Evolutionary conservation across 2,113 vertebrate species (phyloP), one percentile per base, ranked within the genome.

Genomic region (Triplophysa siluroides): DNA sequence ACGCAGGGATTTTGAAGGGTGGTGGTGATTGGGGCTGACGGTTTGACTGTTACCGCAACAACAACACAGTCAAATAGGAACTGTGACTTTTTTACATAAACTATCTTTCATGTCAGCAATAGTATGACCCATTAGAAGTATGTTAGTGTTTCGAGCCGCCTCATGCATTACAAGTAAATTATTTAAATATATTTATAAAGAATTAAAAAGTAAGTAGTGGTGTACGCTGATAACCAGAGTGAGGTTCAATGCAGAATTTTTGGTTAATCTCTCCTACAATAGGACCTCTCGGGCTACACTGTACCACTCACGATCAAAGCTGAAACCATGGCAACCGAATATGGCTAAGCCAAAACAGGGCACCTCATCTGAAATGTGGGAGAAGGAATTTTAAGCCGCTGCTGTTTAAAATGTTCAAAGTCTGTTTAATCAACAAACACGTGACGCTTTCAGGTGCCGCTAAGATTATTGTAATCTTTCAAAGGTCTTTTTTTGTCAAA

Each of bases 241-340:
- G n/a, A 74, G 73, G 66, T 74, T 76, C 47, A 60, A 65, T 76
- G 81, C 29, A 79, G 62, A 63, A 80, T 83, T 83, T 64, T 78
- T 68, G 64, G 78, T 29, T 85, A 83, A 85, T 80, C 84, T 77
- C 75, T 79, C 21, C 41, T 80, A 80, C 84, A 85, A 75, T 81
- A 74, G 70, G 62, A 82, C 78, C 29, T 84, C 81, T 89, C 81
- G 88, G 80, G 80, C 71, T 84, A 78, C 79, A 83, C 61, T 56
- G 83, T 87, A 90, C 86, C 90, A 89, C 61, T 80, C 81, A 76
- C 58, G 89, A 89, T 88, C 86, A 89, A 91, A 91, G 89, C 87
- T 80, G 91, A 88, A 93, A 92, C 92, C 91, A 92, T 93, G 89
- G 92, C 83, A 92, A 92, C 92, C 89, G 85, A 63, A 75, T 85